Evolutionary conservation across 2,888 invertebrate species (phyloP).

Genomic region (Sarcophaga carnaria): DNA sequence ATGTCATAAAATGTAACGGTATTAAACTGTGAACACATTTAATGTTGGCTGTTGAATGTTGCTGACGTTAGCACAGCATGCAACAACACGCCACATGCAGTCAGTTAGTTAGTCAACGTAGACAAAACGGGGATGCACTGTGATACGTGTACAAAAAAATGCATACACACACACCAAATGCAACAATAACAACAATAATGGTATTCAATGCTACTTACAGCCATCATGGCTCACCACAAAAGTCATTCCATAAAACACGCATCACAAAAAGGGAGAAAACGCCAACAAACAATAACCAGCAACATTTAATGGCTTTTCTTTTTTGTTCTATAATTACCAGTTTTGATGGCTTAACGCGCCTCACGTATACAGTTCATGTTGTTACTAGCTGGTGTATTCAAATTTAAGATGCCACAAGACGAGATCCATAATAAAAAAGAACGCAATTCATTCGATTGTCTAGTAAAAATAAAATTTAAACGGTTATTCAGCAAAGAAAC

Average conservation of each 20-base stretch:
- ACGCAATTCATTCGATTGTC: no score
- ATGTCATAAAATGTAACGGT: not conserved
- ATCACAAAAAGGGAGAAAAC: conserved; percentile 28
- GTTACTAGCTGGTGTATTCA: conserved; percentile 31
- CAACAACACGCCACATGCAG: conserved; percentile 47
- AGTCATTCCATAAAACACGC: conserved; percentile 60
- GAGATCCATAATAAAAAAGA: not conserved
- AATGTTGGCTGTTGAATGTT: conserved; percentile 27
- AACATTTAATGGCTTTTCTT: conserved; percentile 45
- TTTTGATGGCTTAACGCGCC: conserved; percentile 55
- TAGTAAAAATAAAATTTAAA: no score
- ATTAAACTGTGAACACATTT: conserved; percentile 28
- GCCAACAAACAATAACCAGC: conserved; percentile 11
- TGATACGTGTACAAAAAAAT: not conserved
- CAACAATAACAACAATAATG: conserved; percentile 16
- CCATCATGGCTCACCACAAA: conserved; percentile 54
- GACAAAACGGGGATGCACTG: conserved; percentile 26
- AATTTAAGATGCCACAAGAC: conserved; percentile 34
- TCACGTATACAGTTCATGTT: conserved; percentile 19
- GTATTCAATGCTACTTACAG: conserved; percentile 25
- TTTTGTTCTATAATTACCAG: conserved; percentile 62
- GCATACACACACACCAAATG: not conserved
- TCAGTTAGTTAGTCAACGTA: conserved; percentile 43
- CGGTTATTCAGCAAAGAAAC: no score
- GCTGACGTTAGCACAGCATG: conserved; percentile 62